phyloP scores from a whole-genome alignment of 2,888 invertebrate genomes.

The Reticulitermes lucifugus region DNA sequence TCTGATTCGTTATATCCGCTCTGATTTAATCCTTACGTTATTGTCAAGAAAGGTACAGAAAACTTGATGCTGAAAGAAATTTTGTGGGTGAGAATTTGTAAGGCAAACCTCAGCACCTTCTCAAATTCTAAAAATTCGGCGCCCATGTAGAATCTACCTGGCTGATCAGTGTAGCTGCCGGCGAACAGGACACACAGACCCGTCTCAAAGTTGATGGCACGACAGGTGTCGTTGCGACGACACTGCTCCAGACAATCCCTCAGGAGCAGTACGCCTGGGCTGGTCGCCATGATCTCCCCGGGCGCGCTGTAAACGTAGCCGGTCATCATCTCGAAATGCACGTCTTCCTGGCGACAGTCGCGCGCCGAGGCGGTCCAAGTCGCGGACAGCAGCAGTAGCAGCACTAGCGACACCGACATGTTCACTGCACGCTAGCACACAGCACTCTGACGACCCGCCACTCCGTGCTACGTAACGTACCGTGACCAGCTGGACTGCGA shows the following conservation, averaged over 20 bases:
- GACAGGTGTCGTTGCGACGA: constrained; percentile 58
- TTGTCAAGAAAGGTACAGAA: background rate
- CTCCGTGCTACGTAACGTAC: background rate
- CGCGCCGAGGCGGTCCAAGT: background rate
- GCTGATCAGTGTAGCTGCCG: constrained; percentile 57
- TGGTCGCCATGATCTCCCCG: constrained; percentile 64
- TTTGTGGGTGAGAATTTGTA: background rate
- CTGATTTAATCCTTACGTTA: no score
- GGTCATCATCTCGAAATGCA: constrained; percentile 51
- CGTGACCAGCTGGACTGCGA: constrained; percentile 22
- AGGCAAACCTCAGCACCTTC: background rate
- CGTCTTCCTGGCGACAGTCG: constrained; percentile 42
- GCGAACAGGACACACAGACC: constrained; percentile 62
- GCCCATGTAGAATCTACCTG: constrained; percentile 56
- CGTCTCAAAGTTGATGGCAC: constrained; percentile 62
- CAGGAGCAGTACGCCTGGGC: constrained; percentile 60
- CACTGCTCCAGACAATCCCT: constrained; percentile 61
- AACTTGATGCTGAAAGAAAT: background rate
- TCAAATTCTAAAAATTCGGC: background rate
- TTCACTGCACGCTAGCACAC: no score
- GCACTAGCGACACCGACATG: no score
- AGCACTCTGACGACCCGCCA: constrained; percentile 13
- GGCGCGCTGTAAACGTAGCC: constrained; percentile 53
- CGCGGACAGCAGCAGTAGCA: background rate
- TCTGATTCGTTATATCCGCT: no score